Base-by-base conservation (phyloP, 92 coral and sea anemone genomes). In the Anthopleura xanthogrammica region DNA sequence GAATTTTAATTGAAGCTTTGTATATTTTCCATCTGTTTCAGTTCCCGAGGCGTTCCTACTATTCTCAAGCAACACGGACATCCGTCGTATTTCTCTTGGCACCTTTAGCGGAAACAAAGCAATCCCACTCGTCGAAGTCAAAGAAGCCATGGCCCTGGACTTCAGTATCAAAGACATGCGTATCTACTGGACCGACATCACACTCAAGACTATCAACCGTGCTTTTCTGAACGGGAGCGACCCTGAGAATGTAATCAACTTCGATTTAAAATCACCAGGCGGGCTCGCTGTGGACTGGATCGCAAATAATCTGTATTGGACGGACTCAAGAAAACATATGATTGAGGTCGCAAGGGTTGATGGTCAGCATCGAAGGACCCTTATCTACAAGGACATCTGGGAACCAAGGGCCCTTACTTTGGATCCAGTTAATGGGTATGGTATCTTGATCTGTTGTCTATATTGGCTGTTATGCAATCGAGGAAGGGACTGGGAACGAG, bases 261-360 rank as follows among this genome's bases (percentile, higher is more conserved):
- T 90, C 10, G 99, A 87, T 22, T 14, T 96, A 54, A 36, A 16
- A 13, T 87, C 77, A 41, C 98, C 99, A 3, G 98, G 92, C 83
- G 99, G 99, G 19, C 41, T 96, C 54, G 99, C 99, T 29, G 99
- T 96, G 17, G 99, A 96, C 58, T 96, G 99, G 99, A 93, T 96
- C 22, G 98, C 92, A 3, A 65, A 86, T 72, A 96, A 96, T 79
- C 80, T 96, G 74, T 96, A 82, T 88, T 96, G 99, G 99, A 92
- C 99, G 22, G 99, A 96, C 80, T 85, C 97, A 0, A 57, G 73
- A 62, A 83, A 65, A 22, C 91, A 90, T 29, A 90, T 94, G 77
- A 94, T 96, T 84, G 99, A 96, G 42, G 95, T 95, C 52, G 72
- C 99, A 12, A 80, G 98, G 60, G 85, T 96, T 36, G 98, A 96